Evolutionary conservation across 2,797 vertebrate genomes (phyloP), one percentile per base, ranked within the genome.

Genomic region (Leptodactylus fallax): DNA sequence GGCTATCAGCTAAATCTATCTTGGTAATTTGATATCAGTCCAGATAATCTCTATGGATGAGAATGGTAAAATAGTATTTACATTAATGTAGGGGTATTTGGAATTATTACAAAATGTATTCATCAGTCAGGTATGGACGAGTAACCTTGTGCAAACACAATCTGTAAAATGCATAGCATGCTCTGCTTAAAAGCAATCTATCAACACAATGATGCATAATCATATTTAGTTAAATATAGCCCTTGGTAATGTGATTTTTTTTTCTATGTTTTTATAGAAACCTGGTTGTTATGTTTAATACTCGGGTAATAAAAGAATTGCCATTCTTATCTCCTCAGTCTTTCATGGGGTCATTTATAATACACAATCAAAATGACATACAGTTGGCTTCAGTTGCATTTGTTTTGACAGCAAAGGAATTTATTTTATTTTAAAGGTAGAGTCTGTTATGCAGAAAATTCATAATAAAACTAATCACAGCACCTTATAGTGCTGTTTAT

Each of bases 1-100:
- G 25, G 23, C 61, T 79, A 79, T 69, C 76, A 27, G 51, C 60
- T 79, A 79, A 79, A 79, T 58, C 85, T 79, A 79, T 61, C 11
- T 86, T 69, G 25, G 85, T 79, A 86, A 86, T 67, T 56, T 79
- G 85, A 79, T 79, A 86, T 79, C 63, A 69, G 76, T n/a, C 14
- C 49, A n/a, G 25, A 86, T 79, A 55, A 79, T 79, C 60, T 67
- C 25, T 65, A 65, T 67, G 65, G 45, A 78, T 49, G 72, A 51
- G 13, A 74, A 77, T 78, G 61, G 47, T 69, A 79, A 71, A 85
- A 79, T n/a, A 56, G 63, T 69, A 55, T 69, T 86, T 79, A 79
- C 19, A 79, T 65, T 21, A 78, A 85, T 49, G 25, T 16, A 49
- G n/a, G 69, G 53, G 36, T 58, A 45, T 76, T 84, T 85, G 55